Conservation (phyloP, 2,797 vertebrate genomes). For the Lacerta viridis region DNA sequence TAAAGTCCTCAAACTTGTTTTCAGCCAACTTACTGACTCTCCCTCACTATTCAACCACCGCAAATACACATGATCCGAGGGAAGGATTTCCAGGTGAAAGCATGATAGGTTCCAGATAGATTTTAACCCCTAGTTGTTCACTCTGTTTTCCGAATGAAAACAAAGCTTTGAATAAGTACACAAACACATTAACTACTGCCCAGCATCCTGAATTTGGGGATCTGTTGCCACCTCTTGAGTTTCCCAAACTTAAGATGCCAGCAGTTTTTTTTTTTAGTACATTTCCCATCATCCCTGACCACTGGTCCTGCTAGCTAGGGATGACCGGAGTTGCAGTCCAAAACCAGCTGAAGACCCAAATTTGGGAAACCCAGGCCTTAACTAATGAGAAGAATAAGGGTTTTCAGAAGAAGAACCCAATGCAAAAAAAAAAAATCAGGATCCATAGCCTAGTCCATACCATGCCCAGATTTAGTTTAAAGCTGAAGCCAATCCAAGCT, state of each 20-base stretch:
- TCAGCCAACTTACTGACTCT: neutral
- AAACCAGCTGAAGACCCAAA: too few relatives aligned
- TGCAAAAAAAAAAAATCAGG: neutral
- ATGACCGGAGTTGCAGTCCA: too few relatives aligned
- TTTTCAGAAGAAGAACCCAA: neutral
- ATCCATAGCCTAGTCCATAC: neutral
- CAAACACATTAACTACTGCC: neutral
- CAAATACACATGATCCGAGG: neutral
- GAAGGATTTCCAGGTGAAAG: neutral
- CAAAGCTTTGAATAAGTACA: neutral
- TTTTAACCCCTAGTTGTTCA: neutral
- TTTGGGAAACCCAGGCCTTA: too few relatives aligned
- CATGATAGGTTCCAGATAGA: neutral
- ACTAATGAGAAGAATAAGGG: neutral
- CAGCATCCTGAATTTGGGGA: neutral
- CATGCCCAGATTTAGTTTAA: neutral
- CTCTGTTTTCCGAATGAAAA: neutral
- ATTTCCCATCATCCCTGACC: too few relatives aligned
- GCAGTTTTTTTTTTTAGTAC: too few relatives aligned
- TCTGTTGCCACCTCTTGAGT: neutral
- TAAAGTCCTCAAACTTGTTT: neutral
- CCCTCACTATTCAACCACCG: neutral
- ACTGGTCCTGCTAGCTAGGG: too few relatives aligned
- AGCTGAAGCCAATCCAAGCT: constrained; percentile 22
- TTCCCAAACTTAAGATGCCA: too few relatives aligned